A percentile compares a stretch with the other conserved stretches of the same genome.
Conservation (phyloP, 2,797 vertebrate genomes). For the Takifugu ocellatus region DNA sequence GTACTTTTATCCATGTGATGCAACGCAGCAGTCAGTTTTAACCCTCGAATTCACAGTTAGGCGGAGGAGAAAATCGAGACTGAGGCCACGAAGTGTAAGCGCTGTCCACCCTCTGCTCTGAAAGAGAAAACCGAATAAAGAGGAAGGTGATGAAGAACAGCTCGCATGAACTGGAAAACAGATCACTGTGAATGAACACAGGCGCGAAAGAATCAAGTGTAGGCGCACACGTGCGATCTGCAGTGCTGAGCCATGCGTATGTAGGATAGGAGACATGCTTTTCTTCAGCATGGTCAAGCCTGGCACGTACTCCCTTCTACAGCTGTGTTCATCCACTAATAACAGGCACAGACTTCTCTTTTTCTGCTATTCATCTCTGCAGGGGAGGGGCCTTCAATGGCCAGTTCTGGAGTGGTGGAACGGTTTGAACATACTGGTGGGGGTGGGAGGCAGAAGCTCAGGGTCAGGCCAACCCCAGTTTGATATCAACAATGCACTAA, state of each 20-base stretch:
- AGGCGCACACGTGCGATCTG: constrained; percentile 1
- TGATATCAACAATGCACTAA: constrained; percentile 54
- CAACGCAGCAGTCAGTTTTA: constrained; percentile 42
- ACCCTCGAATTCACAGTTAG: constrained; percentile 30
- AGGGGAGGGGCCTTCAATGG: constrained; percentile 57
- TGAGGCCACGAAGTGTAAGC: constrained; percentile 11
- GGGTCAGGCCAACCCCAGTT: constrained; percentile 45
- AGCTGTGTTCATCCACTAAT: constrained; percentile 48
- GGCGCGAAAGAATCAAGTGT: constrained; percentile 32
- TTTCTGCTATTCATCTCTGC: constrained; percentile 45
- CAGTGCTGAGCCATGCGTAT: constrained; percentile 50
- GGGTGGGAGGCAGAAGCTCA: constrained; percentile 10
- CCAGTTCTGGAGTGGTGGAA: constrained; percentile 51
- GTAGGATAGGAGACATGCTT: constrained; percentile 50
- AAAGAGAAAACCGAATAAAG: constrained; percentile 25
- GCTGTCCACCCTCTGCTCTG: constrained; percentile 46
- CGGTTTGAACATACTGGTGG: not conserved
- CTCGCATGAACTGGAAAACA: constrained; percentile 41
- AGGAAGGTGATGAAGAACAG: constrained; percentile 34
- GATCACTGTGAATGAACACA: constrained; percentile 55
- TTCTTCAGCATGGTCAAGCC: constrained; percentile 43
- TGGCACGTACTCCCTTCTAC: constrained; percentile 41
- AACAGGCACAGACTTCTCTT: constrained; percentile 45
- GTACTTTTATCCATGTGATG: constrained; percentile 54
- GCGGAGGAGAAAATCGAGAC: constrained; percentile 7